phyloP scores from a whole-genome alignment of 2,797 vertebrate species.

The Amazona finschi region DNA sequence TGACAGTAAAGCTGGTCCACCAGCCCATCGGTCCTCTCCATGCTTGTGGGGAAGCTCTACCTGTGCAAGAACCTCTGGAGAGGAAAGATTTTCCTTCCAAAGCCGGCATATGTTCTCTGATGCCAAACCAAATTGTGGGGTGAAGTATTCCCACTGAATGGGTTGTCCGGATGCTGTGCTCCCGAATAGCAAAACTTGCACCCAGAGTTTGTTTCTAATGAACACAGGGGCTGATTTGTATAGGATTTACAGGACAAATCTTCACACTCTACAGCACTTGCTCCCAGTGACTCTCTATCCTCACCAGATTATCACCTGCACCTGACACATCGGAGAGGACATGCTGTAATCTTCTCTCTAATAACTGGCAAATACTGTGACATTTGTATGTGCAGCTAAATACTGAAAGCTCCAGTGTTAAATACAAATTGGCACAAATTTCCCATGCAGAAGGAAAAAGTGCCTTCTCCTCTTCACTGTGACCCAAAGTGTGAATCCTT shows the following conservation, averaged over 20 bases:
- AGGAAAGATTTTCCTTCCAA: not conserved
- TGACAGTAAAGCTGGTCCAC: not conserved
- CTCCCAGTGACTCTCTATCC: not conserved
- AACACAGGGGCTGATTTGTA: not conserved
- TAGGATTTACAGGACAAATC: not conserved
- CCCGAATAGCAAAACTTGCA: not conserved
- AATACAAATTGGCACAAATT: not conserved
- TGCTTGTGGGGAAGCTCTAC: not conserved
- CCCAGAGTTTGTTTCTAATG: not conserved
- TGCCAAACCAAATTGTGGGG: not conserved
- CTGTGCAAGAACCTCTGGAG: not conserved
- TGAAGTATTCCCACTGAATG: not conserved
- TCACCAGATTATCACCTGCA: not conserved
- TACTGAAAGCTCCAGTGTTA: not conserved
- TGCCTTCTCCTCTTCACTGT: not conserved
- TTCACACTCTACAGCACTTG: not conserved
- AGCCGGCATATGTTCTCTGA: not conserved
- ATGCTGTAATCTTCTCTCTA: not conserved
- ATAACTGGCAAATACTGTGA: not conserved
- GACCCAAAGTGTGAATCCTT: conserved; percentile 14
- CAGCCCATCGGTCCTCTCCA: not conserved
- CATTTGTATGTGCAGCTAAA: not conserved
- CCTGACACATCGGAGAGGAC: not conserved
- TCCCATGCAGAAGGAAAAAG: not conserved
- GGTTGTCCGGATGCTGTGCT: not conserved